Evolutionary conservation across 37 sponge, comb jelly and placozoan genomes (phyloP), one percentile per base, ranked within the genome.

Genomic region (Petrosia ficiformis): DNA sequence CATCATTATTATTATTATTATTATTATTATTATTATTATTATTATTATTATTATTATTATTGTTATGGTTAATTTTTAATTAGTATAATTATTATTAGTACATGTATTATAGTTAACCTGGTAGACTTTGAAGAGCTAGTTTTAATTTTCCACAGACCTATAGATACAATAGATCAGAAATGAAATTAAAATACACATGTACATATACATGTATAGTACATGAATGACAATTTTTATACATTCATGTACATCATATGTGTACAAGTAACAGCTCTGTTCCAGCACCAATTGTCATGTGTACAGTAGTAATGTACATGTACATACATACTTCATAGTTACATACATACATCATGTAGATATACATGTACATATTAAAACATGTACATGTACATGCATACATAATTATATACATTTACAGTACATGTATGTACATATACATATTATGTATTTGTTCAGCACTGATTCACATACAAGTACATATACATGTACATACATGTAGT

Each of bases 121-220:
- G 84, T 10, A 91, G 67, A 59, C 84, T 73, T 54, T 87, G 72
- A 30, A 92, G 70, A 35, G 75, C 58, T 29, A 87, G 70, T 39
- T 71, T 80, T n/a, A 92, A 58, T 54, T 44, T 70, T 1, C 93
- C 93, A 77, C 89, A 88, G 39, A 72, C 75, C 89, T 89, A 56
- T 14, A 74, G 43, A 56, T 36, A 2, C 52, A 39, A 59, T 26
- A 30, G 37, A 56, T 2, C 30, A 24, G 71, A 36, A 57, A 65
- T 65, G 21, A 29, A 74, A 39, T 19, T 24, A 57, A 63, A 29
- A 58, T 54, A 26, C 33, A 60, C n/a, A n/a, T n/a, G n/a, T n/a
- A n/a, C n/a, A n/a, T n/a, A n/a, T n/a, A n/a, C n/a, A n/a, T n/a
- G n/a, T n/a, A n/a, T n/a, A n/a, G n/a, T n/a, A n/a, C n/a, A n/a